phyloP scores from a whole-genome alignment of 2,797 vertebrate species.

The Momotus momota region DNA sequence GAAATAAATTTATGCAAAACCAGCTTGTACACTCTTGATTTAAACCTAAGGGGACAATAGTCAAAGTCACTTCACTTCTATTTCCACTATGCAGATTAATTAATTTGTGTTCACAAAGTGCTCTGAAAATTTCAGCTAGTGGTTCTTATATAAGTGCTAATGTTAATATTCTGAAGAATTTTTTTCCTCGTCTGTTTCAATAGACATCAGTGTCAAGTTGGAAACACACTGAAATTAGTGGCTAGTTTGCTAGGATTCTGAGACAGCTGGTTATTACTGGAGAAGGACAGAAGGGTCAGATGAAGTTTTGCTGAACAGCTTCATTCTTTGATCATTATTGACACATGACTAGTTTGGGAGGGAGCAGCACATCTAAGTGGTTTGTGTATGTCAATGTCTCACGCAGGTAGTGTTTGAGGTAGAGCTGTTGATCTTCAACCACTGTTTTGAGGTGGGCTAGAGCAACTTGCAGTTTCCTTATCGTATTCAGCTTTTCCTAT shows the following conservation, averaged over 20 bases:
- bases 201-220: background rate
- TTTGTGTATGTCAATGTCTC: background rate
- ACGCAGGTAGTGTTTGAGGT: background rate
- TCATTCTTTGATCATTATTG: background rate
- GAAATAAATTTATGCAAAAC: slow-evolving; percentile 44
- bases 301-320: background rate
- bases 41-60: slow-evolving; percentile 12
- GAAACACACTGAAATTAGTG: background rate
- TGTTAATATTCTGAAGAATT: background rate
- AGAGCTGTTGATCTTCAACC: background rate
- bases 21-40: background rate
- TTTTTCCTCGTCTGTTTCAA: background rate
- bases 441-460: background rate
- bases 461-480: background rate
- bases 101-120: background rate
- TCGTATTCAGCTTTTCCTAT: background rate
- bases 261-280: background rate
- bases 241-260: background rate
- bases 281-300: background rate
- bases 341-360: background rate
- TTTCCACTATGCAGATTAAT: background rate
- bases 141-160: background rate
- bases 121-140: background rate
- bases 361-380: background rate
- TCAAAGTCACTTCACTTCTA: background rate